phyloP scores from a whole-genome alignment of 2,113 vertebrate genomes.

The Bambusicola thoracicus region DNA sequence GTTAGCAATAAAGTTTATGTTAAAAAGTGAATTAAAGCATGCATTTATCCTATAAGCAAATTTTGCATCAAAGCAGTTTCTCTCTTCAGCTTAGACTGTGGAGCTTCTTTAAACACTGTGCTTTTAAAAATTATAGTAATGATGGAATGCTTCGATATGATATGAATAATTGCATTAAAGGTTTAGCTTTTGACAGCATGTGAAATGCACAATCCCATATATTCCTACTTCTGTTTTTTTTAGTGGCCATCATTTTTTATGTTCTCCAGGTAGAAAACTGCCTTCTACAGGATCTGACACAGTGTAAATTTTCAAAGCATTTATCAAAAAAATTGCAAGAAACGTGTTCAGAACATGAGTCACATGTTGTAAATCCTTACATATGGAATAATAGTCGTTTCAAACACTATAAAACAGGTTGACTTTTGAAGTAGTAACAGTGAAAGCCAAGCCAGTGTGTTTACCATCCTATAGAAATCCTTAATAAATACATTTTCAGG shows the following conservation, averaged over 20 bases:
- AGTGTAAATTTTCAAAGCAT: neutral
- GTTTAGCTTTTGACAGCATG: neutral
- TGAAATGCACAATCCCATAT: neutral
- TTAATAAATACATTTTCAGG: accelerated
- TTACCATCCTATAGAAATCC: neutral
- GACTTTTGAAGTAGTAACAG: neutral
- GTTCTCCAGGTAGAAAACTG: neutral
- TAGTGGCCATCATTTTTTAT: neutral
- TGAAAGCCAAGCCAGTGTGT: neutral
- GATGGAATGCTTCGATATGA: neutral
- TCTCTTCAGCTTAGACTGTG: neutral
- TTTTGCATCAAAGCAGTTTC: neutral
- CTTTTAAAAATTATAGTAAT: neutral
- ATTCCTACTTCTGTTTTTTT: neutral
- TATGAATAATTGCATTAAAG: accelerated
- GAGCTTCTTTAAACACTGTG: neutral
- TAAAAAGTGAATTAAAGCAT: neutral
- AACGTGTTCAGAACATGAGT: neutral
- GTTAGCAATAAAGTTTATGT: neutral
- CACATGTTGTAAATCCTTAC: neutral
- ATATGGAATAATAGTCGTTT: neutral
- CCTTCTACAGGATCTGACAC: neutral
- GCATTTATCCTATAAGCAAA: neutral
- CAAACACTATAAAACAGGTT: neutral
- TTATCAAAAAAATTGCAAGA: neutral